Evolutionary conservation across 1,140 invertebrate genomes (phyloP).

Genomic region (Micrasema minimum): DNA sequence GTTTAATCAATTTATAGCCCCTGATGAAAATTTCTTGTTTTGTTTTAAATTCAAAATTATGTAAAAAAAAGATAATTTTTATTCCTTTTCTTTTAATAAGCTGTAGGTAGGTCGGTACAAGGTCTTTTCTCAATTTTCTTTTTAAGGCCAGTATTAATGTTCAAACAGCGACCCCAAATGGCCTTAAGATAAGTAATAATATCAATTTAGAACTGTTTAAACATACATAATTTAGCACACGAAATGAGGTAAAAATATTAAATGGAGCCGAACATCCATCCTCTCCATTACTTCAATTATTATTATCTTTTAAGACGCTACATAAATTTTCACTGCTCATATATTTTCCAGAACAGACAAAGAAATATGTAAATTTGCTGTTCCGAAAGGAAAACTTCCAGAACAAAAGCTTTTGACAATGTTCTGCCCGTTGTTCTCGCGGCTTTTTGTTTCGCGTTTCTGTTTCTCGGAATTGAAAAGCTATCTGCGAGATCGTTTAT

Average conservation of each 20-base stretch:
- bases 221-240: slow-evolving; percentile 13
- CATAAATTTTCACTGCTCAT: slow-evolving; percentile 28
- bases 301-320: slow-evolving; percentile 1
- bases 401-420: not conserved
- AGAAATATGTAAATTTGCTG: slow-evolving; percentile 16
- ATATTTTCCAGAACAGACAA: slow-evolving; percentile 8
- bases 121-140: too few relatives aligned
- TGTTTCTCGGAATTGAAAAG: not conserved
- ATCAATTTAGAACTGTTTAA: slow-evolving; percentile 10
- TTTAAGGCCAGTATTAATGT: too few relatives aligned
- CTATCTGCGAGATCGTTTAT: too few relatives aligned
- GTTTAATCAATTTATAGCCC: too few relatives aligned
- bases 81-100: too few relatives aligned
- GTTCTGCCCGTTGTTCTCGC: not conserved
- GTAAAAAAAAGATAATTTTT: too few relatives aligned
- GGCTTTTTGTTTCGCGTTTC: slow-evolving; percentile 2
- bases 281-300: slow-evolving; percentile 4
- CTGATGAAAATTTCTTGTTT: too few relatives aligned
- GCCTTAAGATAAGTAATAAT: slow-evolving; percentile 15
- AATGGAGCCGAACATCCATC: slow-evolving; percentile 6
- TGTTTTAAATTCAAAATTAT: too few relatives aligned
- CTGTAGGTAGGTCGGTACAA: too few relatives aligned
- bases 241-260: slow-evolving; percentile 29
- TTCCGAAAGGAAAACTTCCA: not conserved
- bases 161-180: too few relatives aligned